phyloP scores from a whole-genome alignment of 1,140 invertebrate species.

The Diorhabda elongata region DNA sequence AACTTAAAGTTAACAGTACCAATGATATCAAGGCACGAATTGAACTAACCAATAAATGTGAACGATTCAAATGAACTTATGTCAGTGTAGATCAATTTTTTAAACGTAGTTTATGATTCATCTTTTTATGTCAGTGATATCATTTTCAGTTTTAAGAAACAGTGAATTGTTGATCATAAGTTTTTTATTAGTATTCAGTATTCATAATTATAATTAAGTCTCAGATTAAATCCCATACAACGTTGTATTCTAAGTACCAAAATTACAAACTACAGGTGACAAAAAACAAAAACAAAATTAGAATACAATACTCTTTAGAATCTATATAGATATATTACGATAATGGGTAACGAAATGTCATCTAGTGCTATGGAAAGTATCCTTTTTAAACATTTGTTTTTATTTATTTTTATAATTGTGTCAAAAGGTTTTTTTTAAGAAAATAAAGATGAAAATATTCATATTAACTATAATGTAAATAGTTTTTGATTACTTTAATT shows the following conservation, averaged over 20 bases:
- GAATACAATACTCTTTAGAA: too few species aligned
- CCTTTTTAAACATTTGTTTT: slow-evolving; percentile 54
- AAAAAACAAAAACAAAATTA: too few species aligned
- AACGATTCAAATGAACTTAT: too few species aligned
- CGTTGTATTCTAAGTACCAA: too few species aligned
- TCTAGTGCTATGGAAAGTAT: slow-evolving; percentile 84
- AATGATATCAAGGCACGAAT: too few species aligned
- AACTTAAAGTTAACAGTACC: too few species aligned
- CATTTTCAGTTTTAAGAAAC: not conserved
- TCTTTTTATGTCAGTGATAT: not conserved
- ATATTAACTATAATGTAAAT: slow-evolving; percentile 19
- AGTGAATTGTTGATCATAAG: not conserved
- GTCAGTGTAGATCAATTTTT: too few species aligned
- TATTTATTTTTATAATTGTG: not conserved
- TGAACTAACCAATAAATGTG: too few species aligned
- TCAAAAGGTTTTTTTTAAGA: not conserved
- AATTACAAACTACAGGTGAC: too few species aligned
- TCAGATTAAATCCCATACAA: too few species aligned
- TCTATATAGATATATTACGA: not conserved
- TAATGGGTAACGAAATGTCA: slow-evolving; percentile 76
- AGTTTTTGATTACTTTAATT: slow-evolving; percentile 3
- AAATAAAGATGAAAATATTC: not conserved
- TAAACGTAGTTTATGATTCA: too few species aligned
- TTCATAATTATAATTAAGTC: too few species aligned
- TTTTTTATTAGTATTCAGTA: not conserved